Percentiles rank a stretch among this genome's conserved stretches.
phyloP scores from a whole-genome alignment of 2,888 invertebrate species.

The Ryuthela nishihirai region DNA sequence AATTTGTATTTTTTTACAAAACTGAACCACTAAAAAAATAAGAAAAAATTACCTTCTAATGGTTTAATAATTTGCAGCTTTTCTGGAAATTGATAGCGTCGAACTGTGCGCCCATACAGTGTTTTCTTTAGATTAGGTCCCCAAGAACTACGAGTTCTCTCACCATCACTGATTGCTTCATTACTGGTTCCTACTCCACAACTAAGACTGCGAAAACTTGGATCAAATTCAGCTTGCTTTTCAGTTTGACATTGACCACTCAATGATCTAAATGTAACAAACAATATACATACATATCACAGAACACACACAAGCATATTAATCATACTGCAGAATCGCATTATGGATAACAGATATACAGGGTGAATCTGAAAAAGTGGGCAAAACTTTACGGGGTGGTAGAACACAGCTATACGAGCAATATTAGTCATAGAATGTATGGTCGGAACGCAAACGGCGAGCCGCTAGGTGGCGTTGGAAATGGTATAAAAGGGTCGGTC shows the following conservation, averaged over 20 bases:
- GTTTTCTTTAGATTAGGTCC: conserved; percentile 14
- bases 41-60: conserved; percentile 61
- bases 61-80: conserved; percentile 84
- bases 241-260: conserved; percentile 16
- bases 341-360: no score
- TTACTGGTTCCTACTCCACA: conserved; percentile 27
- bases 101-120: conserved; percentile 27
- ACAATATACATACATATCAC: neutral
- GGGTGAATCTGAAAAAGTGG: no score
- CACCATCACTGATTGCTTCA: conserved; percentile 15
- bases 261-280: conserved; percentile 8
- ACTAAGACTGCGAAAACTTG: conserved; percentile 15
- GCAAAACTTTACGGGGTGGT: no score
- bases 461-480: no score
- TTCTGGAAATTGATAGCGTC: conserved; percentile 61
- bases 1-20: no score
- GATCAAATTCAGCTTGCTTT: conserved; percentile 22
- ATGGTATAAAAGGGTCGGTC: no score
- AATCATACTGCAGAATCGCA: no score
- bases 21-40: no score
- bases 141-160: conserved; percentile 13
- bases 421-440: no score
- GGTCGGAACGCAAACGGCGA: no score
- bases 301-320: no score
- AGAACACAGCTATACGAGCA: no score